Conservation (phyloP, 1,140 invertebrate genomes). For the Procambarus clarkii region DNA sequence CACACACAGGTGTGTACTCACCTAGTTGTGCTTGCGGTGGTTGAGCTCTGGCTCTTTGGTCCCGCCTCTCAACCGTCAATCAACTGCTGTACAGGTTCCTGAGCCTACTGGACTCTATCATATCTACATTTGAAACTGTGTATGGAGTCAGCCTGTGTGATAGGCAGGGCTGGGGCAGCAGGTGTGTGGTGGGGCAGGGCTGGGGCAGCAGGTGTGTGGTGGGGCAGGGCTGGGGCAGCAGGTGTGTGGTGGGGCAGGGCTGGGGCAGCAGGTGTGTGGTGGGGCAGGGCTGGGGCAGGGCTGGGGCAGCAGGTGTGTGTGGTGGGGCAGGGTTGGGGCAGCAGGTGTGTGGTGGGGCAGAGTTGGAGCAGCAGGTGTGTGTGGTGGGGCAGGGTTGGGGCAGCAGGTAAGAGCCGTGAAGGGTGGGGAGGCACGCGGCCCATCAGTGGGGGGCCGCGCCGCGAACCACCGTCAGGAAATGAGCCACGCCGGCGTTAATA, state of each 20-base stretch:
- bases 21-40: too few relatives aligned
- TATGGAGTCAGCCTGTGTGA: too few relatives aligned
- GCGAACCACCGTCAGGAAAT: conserved; percentile 35
- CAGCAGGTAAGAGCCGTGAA: conserved; percentile 27
- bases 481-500: conserved; percentile 24
- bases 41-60: too few relatives aligned
- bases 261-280: neutral
- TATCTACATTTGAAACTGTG: too few relatives aligned
- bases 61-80: too few relatives aligned
- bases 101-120: too few relatives aligned
- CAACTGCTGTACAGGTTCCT: too few relatives aligned
- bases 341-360: neutral
- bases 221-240: neutral
- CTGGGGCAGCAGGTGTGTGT: neutral
- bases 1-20: too few relatives aligned
- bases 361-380: neutral
- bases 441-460: neutral
- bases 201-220: neutral
- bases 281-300: neutral
- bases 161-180: too few relatives aligned
- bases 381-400: neutral
- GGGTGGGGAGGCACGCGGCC: conserved; percentile 9
- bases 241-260: neutral
- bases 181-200: too few relatives aligned
- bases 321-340: neutral